These are phyloP conservation scores for Dendrophyllia cribrosa DNA, from an alignment of 64 coral and sea anemone genomes.

Conservation along the genomic window DNA sequence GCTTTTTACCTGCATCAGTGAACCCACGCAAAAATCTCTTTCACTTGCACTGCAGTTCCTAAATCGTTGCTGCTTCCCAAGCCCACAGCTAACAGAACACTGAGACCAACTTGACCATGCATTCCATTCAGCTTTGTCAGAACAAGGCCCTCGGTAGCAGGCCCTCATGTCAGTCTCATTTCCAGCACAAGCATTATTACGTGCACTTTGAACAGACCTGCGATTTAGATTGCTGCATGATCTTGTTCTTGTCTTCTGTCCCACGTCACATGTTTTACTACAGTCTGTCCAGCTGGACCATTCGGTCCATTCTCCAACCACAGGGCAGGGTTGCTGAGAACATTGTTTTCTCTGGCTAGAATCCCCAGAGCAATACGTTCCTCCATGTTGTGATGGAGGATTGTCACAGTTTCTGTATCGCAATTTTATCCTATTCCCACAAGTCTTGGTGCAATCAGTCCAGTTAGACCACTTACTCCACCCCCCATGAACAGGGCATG, in stretches of 20 bases:
- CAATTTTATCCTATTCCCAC: constrained; percentile 56
- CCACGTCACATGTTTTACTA: constrained; percentile 70
- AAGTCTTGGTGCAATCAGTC: constrained; percentile 71
- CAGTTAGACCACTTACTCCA: constrained; percentile 82
- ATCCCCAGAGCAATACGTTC: constrained; percentile 51
- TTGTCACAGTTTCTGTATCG: constrained; percentile 53
- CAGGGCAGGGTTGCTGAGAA: constrained; percentile 41
- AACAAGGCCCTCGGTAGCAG: constrained; percentile 64
- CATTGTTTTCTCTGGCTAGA: constrained; percentile 65
- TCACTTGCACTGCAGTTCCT: constrained; percentile 51
- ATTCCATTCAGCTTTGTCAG: constrained; percentile 31
- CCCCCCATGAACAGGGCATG: constrained; percentile 35
- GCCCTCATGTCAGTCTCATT: constrained; percentile 47
- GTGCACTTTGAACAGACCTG: constrained; percentile 5
- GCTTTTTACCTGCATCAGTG: constrained; percentile 26
- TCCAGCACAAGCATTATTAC: constrained; percentile 1
- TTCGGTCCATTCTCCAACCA: constrained; percentile 65
- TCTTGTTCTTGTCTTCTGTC: constrained; percentile 70
- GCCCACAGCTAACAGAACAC: constrained; percentile 70
- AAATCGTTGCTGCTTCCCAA: constrained; percentile 72
- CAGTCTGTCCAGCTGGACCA: constrained; percentile 78
- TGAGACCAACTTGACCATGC: constrained; percentile 70
- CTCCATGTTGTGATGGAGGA: constrained; percentile 16
- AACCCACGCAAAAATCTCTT: constrained; percentile 7
- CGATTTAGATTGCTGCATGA: constrained; percentile 18